Evolutionary conservation across 2,797 vertebrate species (phyloP).

Genomic region (Myotis findleyi): DNA sequence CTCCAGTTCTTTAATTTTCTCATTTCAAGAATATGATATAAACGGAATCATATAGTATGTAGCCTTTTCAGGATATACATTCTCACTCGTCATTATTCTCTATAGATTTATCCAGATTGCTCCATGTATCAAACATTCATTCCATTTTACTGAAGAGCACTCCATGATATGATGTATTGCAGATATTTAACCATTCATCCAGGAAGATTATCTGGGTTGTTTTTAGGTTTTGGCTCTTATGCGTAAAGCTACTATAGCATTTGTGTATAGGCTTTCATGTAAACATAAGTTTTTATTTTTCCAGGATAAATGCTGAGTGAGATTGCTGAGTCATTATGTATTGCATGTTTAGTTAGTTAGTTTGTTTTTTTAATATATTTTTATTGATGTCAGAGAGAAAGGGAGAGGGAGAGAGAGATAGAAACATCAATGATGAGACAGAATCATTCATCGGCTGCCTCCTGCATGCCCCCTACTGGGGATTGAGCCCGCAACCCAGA

Average conservation of each 20-base stretch:
- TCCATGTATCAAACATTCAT: not conserved
- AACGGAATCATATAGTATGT: not conserved
- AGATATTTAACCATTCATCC: not conserved
- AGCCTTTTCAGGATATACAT: not conserved
- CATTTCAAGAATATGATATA: not conserved
- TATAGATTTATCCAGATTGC: not conserved
- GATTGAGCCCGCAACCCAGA: no score
- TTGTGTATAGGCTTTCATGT: not conserved
- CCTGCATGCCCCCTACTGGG: no score
- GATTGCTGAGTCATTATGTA: not conserved
- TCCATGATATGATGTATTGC: no score
- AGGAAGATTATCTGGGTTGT: not conserved
- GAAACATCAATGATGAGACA: no score
- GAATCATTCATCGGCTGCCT: no score
- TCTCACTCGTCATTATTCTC: not conserved
- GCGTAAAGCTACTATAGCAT: not conserved
- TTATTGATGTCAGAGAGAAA: no score
- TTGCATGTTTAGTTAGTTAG: not conserved
- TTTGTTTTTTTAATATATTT: no score
- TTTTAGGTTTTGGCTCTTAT: not conserved
- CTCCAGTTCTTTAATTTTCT: not conserved
- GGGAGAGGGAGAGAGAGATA: no score
- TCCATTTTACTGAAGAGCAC: not conserved
- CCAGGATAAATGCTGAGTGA: not conserved
- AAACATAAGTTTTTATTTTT: not conserved